Conservation (phyloP, 1,140 invertebrate species). For the Drosophila eugracilis region DNA sequence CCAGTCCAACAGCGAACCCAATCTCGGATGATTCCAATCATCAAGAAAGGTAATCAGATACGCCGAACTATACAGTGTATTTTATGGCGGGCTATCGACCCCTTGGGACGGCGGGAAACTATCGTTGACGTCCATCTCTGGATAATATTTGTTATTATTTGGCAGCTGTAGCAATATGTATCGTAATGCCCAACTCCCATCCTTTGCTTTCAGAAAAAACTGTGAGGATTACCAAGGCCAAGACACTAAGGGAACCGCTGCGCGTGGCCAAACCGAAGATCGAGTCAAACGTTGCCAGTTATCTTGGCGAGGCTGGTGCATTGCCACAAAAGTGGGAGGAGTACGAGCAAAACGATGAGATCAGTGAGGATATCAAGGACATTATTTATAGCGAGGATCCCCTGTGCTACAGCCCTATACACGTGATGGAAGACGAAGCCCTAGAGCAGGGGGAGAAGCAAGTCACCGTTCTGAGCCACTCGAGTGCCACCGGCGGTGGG, state of each 20-base stretch:
- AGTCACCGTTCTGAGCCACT: slow-evolving; percentile 43
- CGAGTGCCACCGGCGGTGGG: neutral
- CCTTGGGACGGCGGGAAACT: slow-evolving; percentile 63
- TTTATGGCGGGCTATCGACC: slow-evolving; percentile 43
- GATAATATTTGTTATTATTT: slow-evolving; percentile 29
- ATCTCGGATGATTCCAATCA: slow-evolving; percentile 34
- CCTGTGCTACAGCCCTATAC: slow-evolving; percentile 74
- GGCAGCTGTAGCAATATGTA: slow-evolving; percentile 36
- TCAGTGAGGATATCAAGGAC: slow-evolving; percentile 70
- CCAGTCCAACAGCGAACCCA: slow-evolving; percentile 45
- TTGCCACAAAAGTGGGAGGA: slow-evolving; percentile 75
- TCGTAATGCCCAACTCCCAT: slow-evolving; percentile 16
- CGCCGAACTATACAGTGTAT: too few relatives aligned
- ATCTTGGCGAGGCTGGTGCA: slow-evolving; percentile 39
- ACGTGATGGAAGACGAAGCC: slow-evolving; percentile 69
- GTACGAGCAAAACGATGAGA: slow-evolving; percentile 71
- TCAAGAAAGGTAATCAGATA: slow-evolving; percentile 68
- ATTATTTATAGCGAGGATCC: slow-evolving; percentile 75
- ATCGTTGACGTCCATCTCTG: slow-evolving; percentile 63
- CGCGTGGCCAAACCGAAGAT: slow-evolving; percentile 67
- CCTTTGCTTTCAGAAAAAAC: slow-evolving; percentile 66
- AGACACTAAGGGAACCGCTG: slow-evolving; percentile 52
- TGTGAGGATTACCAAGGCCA: slow-evolving; percentile 60
- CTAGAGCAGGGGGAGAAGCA: slow-evolving; percentile 47
- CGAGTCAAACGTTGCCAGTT: slow-evolving; percentile 27